Conservation (phyloP, 1,140 invertebrate species). For the Scaptomyza hsui region DNA sequence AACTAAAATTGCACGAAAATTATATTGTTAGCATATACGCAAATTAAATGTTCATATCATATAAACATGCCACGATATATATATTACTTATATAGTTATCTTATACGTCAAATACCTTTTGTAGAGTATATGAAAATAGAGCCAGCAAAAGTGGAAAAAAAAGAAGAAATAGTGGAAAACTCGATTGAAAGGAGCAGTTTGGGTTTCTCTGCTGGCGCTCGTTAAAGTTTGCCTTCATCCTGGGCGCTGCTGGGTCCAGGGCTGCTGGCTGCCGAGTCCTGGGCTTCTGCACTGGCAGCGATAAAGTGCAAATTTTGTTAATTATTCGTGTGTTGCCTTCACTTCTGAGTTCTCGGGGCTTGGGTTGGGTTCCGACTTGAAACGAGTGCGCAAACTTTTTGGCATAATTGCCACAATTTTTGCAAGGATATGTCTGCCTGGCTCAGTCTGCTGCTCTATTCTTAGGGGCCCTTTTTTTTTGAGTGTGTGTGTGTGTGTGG, state of each 20-base stretch:
- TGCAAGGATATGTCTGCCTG: constrained; percentile 42
- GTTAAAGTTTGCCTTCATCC: constrained; percentile 69
- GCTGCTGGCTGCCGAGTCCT: no score
- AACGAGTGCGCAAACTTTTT: constrained; percentile 48
- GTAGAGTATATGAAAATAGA: constrained; percentile 9
- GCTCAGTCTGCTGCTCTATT: background rate
- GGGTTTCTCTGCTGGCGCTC: constrained; percentile 44
- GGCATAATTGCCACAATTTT: constrained; percentile 79
- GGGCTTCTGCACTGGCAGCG: constrained; percentile 64
- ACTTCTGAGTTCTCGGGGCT: constrained; percentile 11
- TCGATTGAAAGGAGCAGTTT: constrained; percentile 41
- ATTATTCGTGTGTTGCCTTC: constrained; percentile 76
- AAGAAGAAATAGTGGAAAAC: constrained; percentile 15
- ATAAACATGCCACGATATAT: no score
- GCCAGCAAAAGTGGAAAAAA: constrained; percentile 10
- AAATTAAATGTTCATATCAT: no score
- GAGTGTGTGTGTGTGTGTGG: no score
- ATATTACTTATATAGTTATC: no score
- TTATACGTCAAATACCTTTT: background rate
- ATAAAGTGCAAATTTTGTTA: constrained; percentile 84
- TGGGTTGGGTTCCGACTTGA: constrained; percentile 16
- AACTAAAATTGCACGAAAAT: no score
- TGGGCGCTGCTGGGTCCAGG: background rate
- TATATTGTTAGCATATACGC: no score
- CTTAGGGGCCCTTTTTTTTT: constrained; percentile 5